Conservation (phyloP, 1,140 invertebrate genomes). For the Musca vetustissima region DNA sequence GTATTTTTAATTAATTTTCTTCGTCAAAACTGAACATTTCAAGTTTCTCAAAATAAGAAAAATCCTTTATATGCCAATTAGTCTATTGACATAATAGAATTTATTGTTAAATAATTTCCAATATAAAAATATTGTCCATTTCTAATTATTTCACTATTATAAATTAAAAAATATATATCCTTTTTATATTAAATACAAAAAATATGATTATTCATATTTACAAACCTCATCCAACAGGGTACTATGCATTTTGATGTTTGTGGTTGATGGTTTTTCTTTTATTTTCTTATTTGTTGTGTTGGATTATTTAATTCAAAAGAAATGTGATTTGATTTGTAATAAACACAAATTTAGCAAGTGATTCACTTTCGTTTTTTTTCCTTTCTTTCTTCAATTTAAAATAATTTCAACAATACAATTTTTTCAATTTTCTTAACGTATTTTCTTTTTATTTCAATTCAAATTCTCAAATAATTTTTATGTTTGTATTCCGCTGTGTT, state of each 20-base stretch:
- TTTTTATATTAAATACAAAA: too few relatives aligned
- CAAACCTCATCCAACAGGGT: constrained; percentile 50
- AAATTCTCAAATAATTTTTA: neutral
- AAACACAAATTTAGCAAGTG: neutral
- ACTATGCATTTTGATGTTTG: constrained; percentile 45
- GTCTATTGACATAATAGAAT: too few relatives aligned
- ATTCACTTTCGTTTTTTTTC: too few relatives aligned
- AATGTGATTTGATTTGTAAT: constrained; percentile 19
- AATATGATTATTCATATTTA: neutral
- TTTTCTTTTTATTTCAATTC: constrained; percentile 1
- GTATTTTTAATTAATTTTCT: too few relatives aligned
- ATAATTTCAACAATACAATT: too few relatives aligned
- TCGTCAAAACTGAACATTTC: too few relatives aligned
- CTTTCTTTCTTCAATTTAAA: neutral
- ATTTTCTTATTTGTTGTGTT: neutral
- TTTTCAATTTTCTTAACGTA: neutral
- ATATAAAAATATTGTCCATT: too few relatives aligned
- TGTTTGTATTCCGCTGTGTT: constrained; percentile 9
- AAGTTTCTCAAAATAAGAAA: too few relatives aligned
- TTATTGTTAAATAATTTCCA: too few relatives aligned
- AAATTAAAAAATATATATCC: too few relatives aligned
- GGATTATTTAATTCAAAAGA: neutral
- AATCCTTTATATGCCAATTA: too few relatives aligned
- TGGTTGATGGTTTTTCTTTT: constrained; percentile 6
- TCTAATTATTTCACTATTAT: too few relatives aligned